These are phyloP conservation scores for Syritta pipiens DNA, from an alignment of 2,888 invertebrate genomes.

Conservation along the genomic window DNA sequence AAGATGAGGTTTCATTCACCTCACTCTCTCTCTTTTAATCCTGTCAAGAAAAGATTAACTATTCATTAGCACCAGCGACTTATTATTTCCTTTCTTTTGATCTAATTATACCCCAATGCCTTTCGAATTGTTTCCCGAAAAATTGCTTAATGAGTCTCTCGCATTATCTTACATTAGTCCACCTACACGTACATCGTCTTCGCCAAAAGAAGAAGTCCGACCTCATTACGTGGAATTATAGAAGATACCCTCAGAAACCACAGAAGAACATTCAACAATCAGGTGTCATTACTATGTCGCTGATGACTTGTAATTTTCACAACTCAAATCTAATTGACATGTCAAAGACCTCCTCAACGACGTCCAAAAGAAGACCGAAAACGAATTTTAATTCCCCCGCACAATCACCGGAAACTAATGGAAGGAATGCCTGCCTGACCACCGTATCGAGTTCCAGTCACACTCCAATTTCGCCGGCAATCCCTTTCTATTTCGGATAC, in stretches of 20 bases:
- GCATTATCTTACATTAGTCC: neutral
- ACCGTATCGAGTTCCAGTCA: slow-evolving; percentile 34
- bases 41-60: too few relatives aligned
- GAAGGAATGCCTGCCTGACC: slow-evolving; percentile 31
- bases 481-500: slow-evolving; percentile 54
- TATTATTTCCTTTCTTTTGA: too few relatives aligned
- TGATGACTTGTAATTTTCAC: slow-evolving; percentile 18
- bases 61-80: too few relatives aligned
- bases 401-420: slow-evolving; percentile 32
- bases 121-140: neutral
- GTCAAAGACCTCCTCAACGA: neutral
- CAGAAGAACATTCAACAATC: neutral
- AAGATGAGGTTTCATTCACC: too few relatives aligned
- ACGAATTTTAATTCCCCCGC: slow-evolving; percentile 1
- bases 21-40: too few relatives aligned
- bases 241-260: neutral
- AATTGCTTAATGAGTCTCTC: neutral
- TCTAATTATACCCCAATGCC: neutral
- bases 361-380: neutral
- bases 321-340: slow-evolving; percentile 1
- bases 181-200: too few relatives aligned
- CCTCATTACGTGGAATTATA: slow-evolving; percentile 18
- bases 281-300: slow-evolving; percentile 7
- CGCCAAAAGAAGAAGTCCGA: too few relatives aligned
- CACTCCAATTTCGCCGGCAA: slow-evolving; percentile 24